Evolutionary conservation across 2,113 vertebrate species (phyloP).

Genomic region (Centrocercus urophasianus): DNA sequence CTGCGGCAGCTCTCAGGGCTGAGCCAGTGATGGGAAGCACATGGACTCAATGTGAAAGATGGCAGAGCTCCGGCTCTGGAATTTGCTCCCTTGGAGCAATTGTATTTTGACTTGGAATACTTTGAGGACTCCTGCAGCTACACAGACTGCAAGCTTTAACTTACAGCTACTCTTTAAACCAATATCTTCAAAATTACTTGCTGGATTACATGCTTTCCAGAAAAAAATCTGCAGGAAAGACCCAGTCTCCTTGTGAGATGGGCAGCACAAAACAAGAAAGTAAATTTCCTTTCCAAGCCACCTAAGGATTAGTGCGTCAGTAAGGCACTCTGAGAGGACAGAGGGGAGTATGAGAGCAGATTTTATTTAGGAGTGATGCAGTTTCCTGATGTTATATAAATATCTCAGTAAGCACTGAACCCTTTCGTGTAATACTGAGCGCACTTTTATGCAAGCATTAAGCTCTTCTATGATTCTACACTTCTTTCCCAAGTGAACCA

Average conservation of each 20-base stretch:
- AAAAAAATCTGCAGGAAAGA: background rate
- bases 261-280: background rate
- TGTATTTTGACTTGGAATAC: constrained; percentile 17
- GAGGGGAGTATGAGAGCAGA: background rate
- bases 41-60: background rate
- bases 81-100: background rate
- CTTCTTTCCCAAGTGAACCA: background rate
- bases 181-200: background rate
- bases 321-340: background rate
- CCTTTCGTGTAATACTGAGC: background rate
- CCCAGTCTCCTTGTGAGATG: background rate
- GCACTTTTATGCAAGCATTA: background rate
- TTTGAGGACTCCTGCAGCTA: constrained; percentile 23
- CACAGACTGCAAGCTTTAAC: background rate
- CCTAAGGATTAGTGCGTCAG: background rate
- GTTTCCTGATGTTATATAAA: background rate
- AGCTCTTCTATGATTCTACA: background rate
- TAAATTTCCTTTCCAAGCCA: background rate
- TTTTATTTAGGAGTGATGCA: background rate
- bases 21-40: background rate
- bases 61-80: background rate
- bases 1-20: background rate
- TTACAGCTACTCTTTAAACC: background rate
- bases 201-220: background rate
- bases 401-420: background rate